Conservation (phyloP, 2,888 invertebrate genomes). For the Panopea generosa region DNA sequence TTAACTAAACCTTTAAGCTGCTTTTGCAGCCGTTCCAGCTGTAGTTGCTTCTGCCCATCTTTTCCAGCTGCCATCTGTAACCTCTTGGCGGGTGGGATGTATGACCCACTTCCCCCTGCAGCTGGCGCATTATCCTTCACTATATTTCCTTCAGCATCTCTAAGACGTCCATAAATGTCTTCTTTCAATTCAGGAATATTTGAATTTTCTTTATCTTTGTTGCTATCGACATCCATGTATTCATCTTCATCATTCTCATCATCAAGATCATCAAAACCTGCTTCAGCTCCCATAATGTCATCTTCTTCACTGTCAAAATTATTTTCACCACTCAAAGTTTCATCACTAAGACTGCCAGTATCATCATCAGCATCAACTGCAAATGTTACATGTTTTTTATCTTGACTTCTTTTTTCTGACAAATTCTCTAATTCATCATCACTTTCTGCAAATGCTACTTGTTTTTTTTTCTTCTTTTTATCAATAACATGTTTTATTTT, state of each 20-base stretch:
- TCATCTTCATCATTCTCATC: constrained; percentile 57
- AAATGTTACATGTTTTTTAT: constrained; percentile 30
- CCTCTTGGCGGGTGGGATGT: constrained; percentile 93
- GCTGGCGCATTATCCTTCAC: constrained; percentile 83
- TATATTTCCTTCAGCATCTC: constrained; percentile 93
- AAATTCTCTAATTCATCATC: constrained; percentile 80
- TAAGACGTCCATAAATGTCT: constrained; percentile 96
- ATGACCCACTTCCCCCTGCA: constrained; percentile 88
- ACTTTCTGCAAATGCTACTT: background rate
- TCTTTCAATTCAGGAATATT: constrained; percentile 83
- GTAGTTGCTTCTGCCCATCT: constrained; percentile 85
- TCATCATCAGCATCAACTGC: constrained; percentile 33
- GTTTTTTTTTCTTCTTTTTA: constrained; percentile 27
- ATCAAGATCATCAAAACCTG: constrained; percentile 64
- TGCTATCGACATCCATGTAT: constrained; percentile 51
- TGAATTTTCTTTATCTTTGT: constrained; percentile 40
- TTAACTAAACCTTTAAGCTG: constrained; percentile 96
- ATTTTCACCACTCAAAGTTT: constrained; percentile 54
- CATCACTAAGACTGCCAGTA: constrained; percentile 38
- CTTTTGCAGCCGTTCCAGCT: constrained; percentile 89
- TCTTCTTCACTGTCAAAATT: constrained; percentile 64
- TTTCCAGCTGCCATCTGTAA: constrained; percentile 86
- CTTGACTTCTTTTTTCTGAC: background rate
- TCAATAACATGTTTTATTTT: constrained; percentile 30
- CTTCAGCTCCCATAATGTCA: constrained; percentile 86